phyloP scores from a whole-genome alignment of 2,888 invertebrate species.

The Dasysyrphus albostriatus region DNA sequence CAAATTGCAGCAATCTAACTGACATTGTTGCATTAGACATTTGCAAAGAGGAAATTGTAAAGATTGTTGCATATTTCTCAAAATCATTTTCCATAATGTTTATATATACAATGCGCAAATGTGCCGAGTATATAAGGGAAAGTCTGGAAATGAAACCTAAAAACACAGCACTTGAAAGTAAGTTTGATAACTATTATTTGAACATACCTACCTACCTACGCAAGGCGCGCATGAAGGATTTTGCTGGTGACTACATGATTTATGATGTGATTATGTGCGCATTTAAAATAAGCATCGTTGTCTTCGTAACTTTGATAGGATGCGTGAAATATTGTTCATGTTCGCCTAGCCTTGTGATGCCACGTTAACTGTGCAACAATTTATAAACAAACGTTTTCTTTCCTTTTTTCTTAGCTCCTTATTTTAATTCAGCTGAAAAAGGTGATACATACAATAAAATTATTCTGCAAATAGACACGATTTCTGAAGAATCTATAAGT shows the following conservation, averaged over 20 bases:
- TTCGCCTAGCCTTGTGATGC: not conserved
- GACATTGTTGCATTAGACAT: conserved; percentile 88
- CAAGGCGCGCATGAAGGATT: not conserved
- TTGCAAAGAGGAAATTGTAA: conserved; percentile 88
- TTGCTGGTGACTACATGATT: not conserved
- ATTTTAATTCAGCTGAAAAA: conserved; percentile 87
- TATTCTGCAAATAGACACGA: conserved; percentile 89
- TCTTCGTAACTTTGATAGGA: not conserved
- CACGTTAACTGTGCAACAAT: not conserved
- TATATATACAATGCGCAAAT: conserved; percentile 89
- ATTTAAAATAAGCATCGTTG: not conserved
- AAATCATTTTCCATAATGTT: conserved; percentile 91
- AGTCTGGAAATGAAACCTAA: conserved; percentile 87
- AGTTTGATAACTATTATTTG: not conserved
- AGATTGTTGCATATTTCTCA: conserved; percentile 91
- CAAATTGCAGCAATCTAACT: conserved; percentile 85
- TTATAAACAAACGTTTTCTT: not conserved
- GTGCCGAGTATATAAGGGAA: conserved; percentile 89
- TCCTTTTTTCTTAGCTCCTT: conserved; percentile 83
- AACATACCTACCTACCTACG: not conserved
- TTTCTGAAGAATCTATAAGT: conserved; percentile 88
- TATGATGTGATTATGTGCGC: not conserved
- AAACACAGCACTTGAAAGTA: conserved; percentile 64
- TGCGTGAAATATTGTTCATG: not conserved
- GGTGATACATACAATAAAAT: conserved; percentile 90